Base-by-base conservation (phyloP, 2,888 invertebrate species). In the Abrostola triplasia region DNA sequence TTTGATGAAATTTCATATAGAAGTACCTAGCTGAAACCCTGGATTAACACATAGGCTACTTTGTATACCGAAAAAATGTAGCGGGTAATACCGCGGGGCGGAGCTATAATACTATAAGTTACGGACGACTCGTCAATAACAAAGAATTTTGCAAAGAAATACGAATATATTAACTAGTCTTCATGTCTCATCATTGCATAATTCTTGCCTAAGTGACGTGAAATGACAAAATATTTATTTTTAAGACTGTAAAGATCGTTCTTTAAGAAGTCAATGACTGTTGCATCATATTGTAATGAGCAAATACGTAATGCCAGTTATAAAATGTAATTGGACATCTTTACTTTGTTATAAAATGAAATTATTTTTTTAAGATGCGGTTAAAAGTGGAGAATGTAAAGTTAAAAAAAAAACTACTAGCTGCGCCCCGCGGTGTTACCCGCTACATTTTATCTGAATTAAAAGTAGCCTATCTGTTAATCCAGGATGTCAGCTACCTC, bases 51-150 rank as follows among this genome's bases (percentile, higher is more conserved):
- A n/a, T n/a, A n/a, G n/a, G n/a, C n/a, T n/a, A n/a, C n/a, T n/a
- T n/a, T n/a, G n/a, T n/a, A n/a, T n/a, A n/a, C n/a, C n/a, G n/a
- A n/a, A n/a, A n/a, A n/a, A n/a, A n/a, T n/a, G n/a, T n/a, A n/a
- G n/a, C n/a, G n/a, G n/a, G n/a, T n/a, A n/a, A n/a, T n/a, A n/a
- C n/a, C n/a, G n/a, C n/a, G n/a, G n/a, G n/a, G n/a, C n/a, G n/a
- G n/a, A n/a, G n/a, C n/a, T n/a, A n/a, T n/a, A 57, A 47, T 35
- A 24, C n/a, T 53, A 51, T 60, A 40, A 65, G 55, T 60, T 42
- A 67, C 63, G 59, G 66, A 59, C 55, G 63, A 67, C 36, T 68
- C n/a, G 50, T 52, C 59, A 68, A 38, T 50, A n/a, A 72, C 75
- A 77, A 77, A 52, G 57, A 64, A 58, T 47, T 63, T 70, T 24